A percentile compares a stretch with the other conserved stretches of the same genome.
Conservation (phyloP, 2,797 vertebrate genomes). For the Danio tinwini region DNA sequence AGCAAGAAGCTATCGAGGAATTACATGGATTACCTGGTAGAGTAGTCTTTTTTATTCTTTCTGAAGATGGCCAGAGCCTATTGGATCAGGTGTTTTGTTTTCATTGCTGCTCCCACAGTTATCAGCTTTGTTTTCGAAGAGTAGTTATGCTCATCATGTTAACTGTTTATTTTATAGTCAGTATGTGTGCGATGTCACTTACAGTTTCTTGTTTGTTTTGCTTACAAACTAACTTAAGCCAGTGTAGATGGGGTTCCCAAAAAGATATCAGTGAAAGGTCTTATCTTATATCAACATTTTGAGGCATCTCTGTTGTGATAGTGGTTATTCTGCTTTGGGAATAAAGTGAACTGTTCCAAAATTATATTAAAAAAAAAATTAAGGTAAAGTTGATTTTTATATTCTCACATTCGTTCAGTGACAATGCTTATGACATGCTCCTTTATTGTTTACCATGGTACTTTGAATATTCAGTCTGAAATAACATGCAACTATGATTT, state of each 20-base stretch:
- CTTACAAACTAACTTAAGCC: slow-evolving; percentile 25
- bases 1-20: slow-evolving; percentile 43
- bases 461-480: too few relatives aligned
- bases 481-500: too few relatives aligned
- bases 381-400: too few relatives aligned
- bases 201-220: slow-evolving; percentile 22
- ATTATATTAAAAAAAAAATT: background rate
- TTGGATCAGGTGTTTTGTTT: slow-evolving; percentile 19
- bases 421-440: too few relatives aligned
- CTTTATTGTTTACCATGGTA: too few relatives aligned
- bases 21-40: slow-evolving; percentile 68
- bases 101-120: background rate
- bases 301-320: background rate
- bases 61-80: slow-evolving; percentile 14
- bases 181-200: background rate
- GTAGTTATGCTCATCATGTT: background rate
- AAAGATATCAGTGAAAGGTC: background rate
- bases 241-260: background rate
- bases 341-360: background rate
- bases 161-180: background rate
- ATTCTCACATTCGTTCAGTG: too few relatives aligned
- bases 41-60: slow-evolving; percentile 5
- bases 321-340: too few relatives aligned
- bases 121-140: background rate
- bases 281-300: background rate